Evolutionary conservation across 2,113 vertebrate species (phyloP).

Genomic region (Entomyzon cyanotis): DNA sequence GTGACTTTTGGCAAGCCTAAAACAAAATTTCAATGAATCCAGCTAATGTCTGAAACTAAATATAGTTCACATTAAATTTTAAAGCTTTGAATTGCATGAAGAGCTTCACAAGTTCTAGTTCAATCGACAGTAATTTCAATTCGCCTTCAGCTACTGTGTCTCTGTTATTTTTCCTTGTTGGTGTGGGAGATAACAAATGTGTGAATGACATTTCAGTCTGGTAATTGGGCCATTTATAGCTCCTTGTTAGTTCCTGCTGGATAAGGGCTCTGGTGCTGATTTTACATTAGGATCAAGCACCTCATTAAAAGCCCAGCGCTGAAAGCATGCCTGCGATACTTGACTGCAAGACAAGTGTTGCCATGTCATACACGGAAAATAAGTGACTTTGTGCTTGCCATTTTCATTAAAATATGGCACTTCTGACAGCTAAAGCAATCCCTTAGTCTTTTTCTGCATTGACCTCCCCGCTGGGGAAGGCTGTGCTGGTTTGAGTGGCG

Average conservation of each 20-base stretch:
- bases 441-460: background rate
- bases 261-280: conserved; percentile 4
- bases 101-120: conserved; percentile 29
- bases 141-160: conserved; percentile 42
- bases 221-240: conserved; percentile 66
- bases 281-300: conserved; percentile 35
- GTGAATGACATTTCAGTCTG: conserved; percentile 57
- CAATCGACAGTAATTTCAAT: conserved; percentile 52
- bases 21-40: background rate
- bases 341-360: background rate
- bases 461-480: background rate
- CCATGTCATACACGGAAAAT: background rate
- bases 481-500: background rate
- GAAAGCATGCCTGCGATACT: background rate
- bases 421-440: background rate
- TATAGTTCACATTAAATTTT: conserved; percentile 1
- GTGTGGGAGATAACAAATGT: conserved; percentile 59
- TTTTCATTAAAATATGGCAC: background rate
- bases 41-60: background rate
- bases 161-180: conserved; percentile 60
- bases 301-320: conserved; percentile 32
- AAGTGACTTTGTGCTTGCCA: background rate
- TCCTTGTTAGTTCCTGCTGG: conserved; percentile 55
- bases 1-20: background rate
- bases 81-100: conserved; percentile 52